These are phyloP conservation scores for Anoplophora glabripennis DNA, from an alignment of 1,140 invertebrate species.

Conservation along the genomic window DNA sequence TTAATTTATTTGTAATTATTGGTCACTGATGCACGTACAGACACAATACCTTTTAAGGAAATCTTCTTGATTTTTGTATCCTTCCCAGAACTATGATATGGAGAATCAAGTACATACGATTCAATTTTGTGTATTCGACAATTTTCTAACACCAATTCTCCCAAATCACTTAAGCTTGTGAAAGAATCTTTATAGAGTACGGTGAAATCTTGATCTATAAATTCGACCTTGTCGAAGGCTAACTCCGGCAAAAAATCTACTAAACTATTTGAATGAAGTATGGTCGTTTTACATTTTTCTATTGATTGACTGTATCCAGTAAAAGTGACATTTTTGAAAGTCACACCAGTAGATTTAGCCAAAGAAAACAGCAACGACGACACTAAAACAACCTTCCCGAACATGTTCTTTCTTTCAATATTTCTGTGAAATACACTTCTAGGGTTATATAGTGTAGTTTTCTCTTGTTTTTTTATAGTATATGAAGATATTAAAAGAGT, in stretches of 20 bases:
- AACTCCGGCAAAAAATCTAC: constrained; percentile 24
- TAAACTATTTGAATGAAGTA: constrained; percentile 18
- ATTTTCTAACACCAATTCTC: constrained; percentile 31
- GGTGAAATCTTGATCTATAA: constrained; percentile 26
- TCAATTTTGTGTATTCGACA: constrained; percentile 25
- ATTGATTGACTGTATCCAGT: constrained; percentile 27
- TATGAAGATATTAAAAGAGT: no score
- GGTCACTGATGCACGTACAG: no score
- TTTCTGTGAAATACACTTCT: no score
- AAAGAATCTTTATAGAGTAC: constrained; percentile 26
- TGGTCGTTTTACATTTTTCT: constrained; percentile 28
- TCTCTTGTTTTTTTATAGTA: no score
- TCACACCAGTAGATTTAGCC: neutral
- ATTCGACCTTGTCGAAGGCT: constrained; percentile 26
- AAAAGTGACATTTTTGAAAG: constrained; percentile 33
- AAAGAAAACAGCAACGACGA: constrained; percentile 9
- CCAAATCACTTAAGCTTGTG: constrained; percentile 24
- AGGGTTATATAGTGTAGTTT: no score
- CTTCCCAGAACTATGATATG: no score
- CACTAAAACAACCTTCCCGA: neutral
- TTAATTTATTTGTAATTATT: no score
- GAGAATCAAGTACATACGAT: constrained; percentile 29
- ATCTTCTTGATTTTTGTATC: no score
- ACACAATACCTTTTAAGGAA: no score
- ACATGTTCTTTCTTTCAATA: no score